phyloP scores from a whole-genome alignment of 2,888 invertebrate genomes.

The Selenia dentaria region DNA sequence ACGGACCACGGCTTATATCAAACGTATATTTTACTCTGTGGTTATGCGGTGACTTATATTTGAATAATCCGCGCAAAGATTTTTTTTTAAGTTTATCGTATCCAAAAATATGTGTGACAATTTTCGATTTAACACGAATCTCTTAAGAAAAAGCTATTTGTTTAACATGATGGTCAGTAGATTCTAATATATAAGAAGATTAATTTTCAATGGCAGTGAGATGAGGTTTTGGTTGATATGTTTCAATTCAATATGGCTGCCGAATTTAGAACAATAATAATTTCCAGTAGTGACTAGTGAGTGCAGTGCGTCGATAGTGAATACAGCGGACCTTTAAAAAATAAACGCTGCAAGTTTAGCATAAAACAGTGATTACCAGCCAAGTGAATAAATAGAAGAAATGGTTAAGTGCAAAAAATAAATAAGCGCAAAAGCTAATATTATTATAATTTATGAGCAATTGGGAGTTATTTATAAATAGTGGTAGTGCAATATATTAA shows the following conservation, averaged over 20 bases:
- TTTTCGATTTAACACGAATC: not conserved
- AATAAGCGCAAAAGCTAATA: too few relatives aligned
- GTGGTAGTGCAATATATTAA: not conserved
- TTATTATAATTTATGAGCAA: not conserved
- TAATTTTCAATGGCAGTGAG: slow-evolving; percentile 5
- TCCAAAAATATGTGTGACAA: slow-evolving; percentile 6
- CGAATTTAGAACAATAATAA: slow-evolving; percentile 44
- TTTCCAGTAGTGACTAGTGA: slow-evolving; percentile 42
- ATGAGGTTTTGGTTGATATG: slow-evolving; percentile 19
- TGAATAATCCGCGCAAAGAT: not conserved
- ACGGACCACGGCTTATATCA: too few relatives aligned
- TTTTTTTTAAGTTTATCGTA: not conserved
- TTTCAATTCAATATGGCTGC: slow-evolving; percentile 63
- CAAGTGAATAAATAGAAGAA: too few relatives aligned
- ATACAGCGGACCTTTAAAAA: not conserved
- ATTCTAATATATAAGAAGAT: not conserved
- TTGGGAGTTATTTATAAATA: not conserved
- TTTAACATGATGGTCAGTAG: not conserved
- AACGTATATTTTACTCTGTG: too few relatives aligned
- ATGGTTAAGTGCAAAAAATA: too few relatives aligned
- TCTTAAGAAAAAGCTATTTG: too few relatives aligned
- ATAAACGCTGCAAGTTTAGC: too few relatives aligned
- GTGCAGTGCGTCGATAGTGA: slow-evolving; percentile 2
- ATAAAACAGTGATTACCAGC: too few relatives aligned
- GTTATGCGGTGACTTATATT: too few relatives aligned